A percentile compares a stretch with the other conserved stretches of the same genome.
Conservation (phyloP, 2,113 vertebrate genomes). For the Pionites leucogaster region DNA sequence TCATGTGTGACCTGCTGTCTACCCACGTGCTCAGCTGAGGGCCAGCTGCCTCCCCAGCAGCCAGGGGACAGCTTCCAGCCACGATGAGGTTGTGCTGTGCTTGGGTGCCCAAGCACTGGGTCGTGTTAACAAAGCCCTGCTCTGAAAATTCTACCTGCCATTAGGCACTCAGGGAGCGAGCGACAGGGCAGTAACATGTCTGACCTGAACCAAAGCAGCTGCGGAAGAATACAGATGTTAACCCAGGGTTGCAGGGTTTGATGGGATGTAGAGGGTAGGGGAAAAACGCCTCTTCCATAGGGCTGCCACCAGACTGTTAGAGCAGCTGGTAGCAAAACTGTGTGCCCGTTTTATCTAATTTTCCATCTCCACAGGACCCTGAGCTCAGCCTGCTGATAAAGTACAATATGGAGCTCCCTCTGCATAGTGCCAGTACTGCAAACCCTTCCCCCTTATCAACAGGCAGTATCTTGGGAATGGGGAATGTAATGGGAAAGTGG, state of each 20-base stretch:
- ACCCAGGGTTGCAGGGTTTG: not conserved
- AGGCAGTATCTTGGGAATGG: not conserved
- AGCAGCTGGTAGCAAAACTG: not conserved
- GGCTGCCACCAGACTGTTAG: not conserved
- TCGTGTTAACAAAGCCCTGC: not conserved
- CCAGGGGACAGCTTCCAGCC: not conserved
- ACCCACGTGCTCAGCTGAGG: not conserved
- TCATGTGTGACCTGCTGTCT: not conserved
- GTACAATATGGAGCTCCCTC: not conserved
- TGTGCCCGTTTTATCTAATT: not conserved
- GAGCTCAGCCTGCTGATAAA: not conserved
- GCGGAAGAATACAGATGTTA: not conserved
- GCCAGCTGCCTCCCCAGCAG: not conserved
- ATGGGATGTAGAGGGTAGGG: not conserved
- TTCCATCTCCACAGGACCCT: not conserved
- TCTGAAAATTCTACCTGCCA: accelerated
- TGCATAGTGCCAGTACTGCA: not conserved
- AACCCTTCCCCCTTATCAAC: not conserved
- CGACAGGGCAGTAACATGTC: accelerated
- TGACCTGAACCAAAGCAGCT: not conserved
- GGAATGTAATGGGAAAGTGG: not conserved
- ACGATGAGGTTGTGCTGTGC: not conserved
- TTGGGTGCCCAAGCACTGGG: not conserved
- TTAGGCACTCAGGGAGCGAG: not conserved
- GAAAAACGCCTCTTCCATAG: not conserved